phyloP scores from a whole-genome alignment of 2,888 invertebrate species.

The Eupithecia subfuscata region DNA sequence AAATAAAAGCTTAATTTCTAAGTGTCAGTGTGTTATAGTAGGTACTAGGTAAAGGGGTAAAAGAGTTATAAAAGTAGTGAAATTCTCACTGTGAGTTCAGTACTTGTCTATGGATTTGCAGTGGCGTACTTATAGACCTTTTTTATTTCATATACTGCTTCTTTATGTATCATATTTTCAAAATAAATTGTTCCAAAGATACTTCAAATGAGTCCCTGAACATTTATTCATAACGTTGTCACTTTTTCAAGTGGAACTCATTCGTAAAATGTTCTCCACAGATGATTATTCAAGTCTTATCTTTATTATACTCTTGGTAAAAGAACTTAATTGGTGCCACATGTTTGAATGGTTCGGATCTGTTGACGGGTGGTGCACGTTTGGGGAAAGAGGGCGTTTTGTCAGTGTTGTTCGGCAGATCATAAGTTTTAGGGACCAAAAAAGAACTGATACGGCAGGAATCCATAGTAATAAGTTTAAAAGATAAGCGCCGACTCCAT shows the following conservation, averaged over 20 bases:
- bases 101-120: too few relatives aligned
- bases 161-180: too few relatives aligned
- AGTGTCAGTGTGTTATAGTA: too few relatives aligned
- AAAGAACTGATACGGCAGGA: neutral
- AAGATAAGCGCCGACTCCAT: neutral
- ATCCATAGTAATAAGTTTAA: neutral
- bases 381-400: constrained; percentile 58
- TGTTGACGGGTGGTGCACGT: constrained; percentile 67
- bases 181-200: too few relatives aligned
- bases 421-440: constrained; percentile 22
- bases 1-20: too few relatives aligned
- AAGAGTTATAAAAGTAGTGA: too few relatives aligned
- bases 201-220: neutral
- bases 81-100: too few relatives aligned
- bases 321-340: constrained; percentile 81
- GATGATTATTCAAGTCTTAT: constrained; percentile 78
- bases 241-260: constrained; percentile 74
- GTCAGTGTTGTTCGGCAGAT: constrained; percentile 48
- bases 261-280: constrained; percentile 77
- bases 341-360: constrained; percentile 68
- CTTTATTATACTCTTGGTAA: constrained; percentile 76
- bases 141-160: too few relatives aligned
- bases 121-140: too few relatives aligned
- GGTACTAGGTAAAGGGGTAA: too few relatives aligned
- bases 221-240: constrained; percentile 62